Evolutionary conservation across 2,797 vertebrate species (phyloP).

Genomic region (Choloepus didactylus): DNA sequence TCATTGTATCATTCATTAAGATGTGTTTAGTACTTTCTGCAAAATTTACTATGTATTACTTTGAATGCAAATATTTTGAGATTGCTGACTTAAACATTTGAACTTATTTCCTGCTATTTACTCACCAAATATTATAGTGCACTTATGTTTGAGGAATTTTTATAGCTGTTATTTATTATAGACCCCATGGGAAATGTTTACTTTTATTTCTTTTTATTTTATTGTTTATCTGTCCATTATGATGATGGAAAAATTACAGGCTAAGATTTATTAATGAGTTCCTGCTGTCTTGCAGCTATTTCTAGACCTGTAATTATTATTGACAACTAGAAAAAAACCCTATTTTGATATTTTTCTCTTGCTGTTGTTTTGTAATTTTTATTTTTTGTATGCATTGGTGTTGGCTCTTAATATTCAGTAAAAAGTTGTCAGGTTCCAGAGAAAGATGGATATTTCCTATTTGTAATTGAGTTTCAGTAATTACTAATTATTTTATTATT

Average conservation of each 20-base stretch:
- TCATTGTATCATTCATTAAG: neutral
- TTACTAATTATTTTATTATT: constrained; percentile 36
- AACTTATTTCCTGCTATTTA: neutral
- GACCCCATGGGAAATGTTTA: neutral
- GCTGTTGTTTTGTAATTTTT: neutral
- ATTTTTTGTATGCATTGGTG: neutral
- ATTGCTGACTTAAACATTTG: neutral
- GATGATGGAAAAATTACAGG: neutral
- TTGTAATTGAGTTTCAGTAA: neutral
- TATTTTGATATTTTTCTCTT: neutral
- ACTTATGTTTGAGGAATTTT: neutral
- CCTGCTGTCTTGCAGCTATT: neutral
- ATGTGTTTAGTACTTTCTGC: neutral
- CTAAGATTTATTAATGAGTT: neutral
- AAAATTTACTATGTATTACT: neutral
- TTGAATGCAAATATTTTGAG: constrained; percentile 26
- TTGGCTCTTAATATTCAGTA: neutral
- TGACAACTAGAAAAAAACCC: neutral
- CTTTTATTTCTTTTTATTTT: constrained; percentile 17
- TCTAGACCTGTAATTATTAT: neutral
- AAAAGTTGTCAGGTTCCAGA: neutral
- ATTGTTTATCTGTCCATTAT: neutral
- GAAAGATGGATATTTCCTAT: neutral
- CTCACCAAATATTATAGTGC: neutral
- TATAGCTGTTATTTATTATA: neutral